Conservation (phyloP, 1,140 invertebrate genomes). For the Amphibalanus amphitrite region DNA sequence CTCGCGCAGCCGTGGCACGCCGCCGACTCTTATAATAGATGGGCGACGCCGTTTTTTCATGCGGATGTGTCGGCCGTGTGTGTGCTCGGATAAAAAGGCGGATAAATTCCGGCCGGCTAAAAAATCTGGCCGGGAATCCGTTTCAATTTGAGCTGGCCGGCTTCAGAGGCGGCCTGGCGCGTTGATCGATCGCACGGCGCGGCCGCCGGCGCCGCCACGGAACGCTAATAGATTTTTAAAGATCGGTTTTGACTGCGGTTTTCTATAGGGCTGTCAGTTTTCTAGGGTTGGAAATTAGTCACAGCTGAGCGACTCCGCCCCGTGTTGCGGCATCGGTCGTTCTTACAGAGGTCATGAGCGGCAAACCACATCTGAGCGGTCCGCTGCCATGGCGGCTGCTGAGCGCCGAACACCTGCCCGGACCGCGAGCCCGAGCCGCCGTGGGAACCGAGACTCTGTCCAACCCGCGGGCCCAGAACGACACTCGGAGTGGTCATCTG, state of each 20-base stretch:
- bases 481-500: no score
- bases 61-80: not conserved
- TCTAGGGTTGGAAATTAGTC: not conserved
- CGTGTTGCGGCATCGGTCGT: no score
- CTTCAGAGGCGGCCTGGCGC: not conserved
- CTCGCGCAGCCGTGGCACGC: not conserved
- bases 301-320: not conserved
- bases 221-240: conserved; percentile 2
- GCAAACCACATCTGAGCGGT: no score
- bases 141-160: not conserved
- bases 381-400: no score
- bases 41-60: not conserved
- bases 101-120: not conserved
- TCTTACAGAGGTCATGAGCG: no score
- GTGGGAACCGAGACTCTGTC: no score
- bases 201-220: no score
- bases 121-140: not conserved
- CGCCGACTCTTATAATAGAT: not conserved
- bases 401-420: no score
- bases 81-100: not conserved
- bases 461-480: no score
- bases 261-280: not conserved
- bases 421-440: no score
- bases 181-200: not conserved
- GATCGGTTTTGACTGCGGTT: not conserved